These are phyloP conservation scores for Palythoa caribaeorum DNA, from an alignment of 92 coral and sea anemone genomes.

Conservation along the genomic window DNA sequence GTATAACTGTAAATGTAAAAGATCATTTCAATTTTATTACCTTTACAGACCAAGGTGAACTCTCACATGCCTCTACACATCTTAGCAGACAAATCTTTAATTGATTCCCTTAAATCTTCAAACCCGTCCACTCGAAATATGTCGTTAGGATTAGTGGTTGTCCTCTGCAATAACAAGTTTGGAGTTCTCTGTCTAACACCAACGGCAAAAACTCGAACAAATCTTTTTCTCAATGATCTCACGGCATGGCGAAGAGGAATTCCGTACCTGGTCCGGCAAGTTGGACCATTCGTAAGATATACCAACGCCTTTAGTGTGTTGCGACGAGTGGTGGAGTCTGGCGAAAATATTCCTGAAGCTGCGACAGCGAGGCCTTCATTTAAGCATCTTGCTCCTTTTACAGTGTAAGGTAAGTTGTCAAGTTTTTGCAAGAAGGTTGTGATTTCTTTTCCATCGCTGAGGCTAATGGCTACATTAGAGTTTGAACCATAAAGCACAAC, in stretches of 20 bases:
- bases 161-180: neutral
- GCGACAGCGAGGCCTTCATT: conserved; percentile 26
- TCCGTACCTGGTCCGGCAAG: neutral
- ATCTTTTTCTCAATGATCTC: conserved; percentile 19
- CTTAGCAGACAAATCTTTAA: conserved; percentile 23
- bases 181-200: conserved; percentile 11
- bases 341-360: conserved; percentile 18
- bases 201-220: conserved; percentile 33
- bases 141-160: conserved; percentile 8
- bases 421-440: conserved; percentile 7
- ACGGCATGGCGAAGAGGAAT: neutral
- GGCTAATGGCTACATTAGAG: conserved; percentile 1
- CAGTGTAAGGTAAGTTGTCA: neutral
- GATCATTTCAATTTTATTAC: neutral
- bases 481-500: conserved; percentile 22
- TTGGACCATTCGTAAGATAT: conserved; percentile 17
- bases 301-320: conserved; percentile 30
- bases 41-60: neutral
- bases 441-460: conserved; percentile 14
- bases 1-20: neutral
- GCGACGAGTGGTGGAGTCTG: neutral
- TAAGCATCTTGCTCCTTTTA: neutral
- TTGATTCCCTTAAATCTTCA: conserved; percentile 4
- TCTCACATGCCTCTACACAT: neutral
- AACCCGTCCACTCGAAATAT: conserved; percentile 13